phyloP scores from a whole-genome alignment of 1,140 invertebrate genomes.

The Ruditapes philippinarum region DNA sequence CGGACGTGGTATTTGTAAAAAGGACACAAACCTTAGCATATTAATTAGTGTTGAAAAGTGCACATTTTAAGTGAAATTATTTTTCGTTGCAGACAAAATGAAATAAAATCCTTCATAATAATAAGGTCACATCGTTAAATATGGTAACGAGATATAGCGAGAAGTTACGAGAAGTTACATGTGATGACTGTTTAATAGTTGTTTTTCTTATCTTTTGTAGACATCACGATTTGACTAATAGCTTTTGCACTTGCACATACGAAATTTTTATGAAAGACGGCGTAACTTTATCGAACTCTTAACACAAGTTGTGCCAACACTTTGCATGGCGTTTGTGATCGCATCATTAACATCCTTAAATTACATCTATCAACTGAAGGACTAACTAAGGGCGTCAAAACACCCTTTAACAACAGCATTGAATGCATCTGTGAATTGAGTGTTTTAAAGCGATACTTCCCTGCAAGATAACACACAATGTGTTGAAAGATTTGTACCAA shows the following conservation, averaged over 20 bases:
- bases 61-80: background rate
- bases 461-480: too few relatives aligned
- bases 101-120: background rate
- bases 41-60: too few relatives aligned
- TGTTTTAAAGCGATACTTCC: too few relatives aligned
- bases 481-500: too few relatives aligned
- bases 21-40: too few relatives aligned
- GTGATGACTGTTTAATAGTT: slow-evolving; percentile 15
- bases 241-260: slow-evolving; percentile 1
- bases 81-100: background rate
- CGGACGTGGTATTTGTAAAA: too few relatives aligned
- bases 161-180: background rate
- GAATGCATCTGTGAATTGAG: too few relatives aligned
- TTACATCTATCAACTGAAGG: too few relatives aligned
- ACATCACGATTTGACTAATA: slow-evolving; percentile 7
- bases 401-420: too few relatives aligned
- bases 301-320: background rate
- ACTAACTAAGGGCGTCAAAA: too few relatives aligned
- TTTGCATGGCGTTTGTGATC: background rate
- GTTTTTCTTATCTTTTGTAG: background rate
- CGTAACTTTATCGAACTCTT: background rate
- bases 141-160: too few relatives aligned
- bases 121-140: slow-evolving; percentile 2
- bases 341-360: background rate
- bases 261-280: background rate